Conservation (phyloP, 2,113 vertebrate species). For the Colaptes auratus region DNA sequence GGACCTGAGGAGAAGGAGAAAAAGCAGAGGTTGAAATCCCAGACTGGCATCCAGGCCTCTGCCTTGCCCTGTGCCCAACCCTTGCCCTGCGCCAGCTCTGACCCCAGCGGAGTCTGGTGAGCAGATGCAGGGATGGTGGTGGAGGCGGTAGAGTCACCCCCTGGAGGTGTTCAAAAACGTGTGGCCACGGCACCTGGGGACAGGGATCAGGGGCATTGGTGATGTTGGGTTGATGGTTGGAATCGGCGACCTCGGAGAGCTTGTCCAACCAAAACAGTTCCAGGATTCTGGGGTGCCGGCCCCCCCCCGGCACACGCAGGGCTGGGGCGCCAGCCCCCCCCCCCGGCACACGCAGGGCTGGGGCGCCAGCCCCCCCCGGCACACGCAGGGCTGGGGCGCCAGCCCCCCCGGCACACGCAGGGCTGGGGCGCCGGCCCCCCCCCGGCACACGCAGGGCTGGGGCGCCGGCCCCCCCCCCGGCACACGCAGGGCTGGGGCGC, state of each 20-base stretch:
- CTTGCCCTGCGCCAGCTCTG: accelerated
- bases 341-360: accelerated
- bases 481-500: too few species aligned
- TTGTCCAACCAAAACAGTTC: too few species aligned
- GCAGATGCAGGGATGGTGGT: too few species aligned
- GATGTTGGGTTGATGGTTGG: too few species aligned
- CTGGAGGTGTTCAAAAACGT: too few species aligned
- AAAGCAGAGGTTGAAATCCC: not conserved
- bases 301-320: accelerated
- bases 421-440: not conserved
- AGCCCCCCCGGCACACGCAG: accelerated
- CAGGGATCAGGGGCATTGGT: too few species aligned
- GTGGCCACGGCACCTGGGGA: too few species aligned
- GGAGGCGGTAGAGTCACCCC: too few species aligned
- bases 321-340: not conserved
- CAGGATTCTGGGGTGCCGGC: too few species aligned
- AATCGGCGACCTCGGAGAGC: too few species aligned
- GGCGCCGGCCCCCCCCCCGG: not conserved
- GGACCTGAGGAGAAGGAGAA: constrained; percentile 60
- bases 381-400: too few species aligned
- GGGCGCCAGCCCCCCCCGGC: accelerated
- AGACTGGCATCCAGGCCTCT: accelerated
- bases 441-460: accelerated
- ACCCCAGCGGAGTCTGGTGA: not conserved
- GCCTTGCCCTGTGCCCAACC: not conserved